A percentile compares a stretch with the other conserved stretches of the same genome.
These are phyloP conservation scores for Acanthopagrus latus DNA, from an alignment of 2,797 vertebrate species.

Conservation along the genomic window DNA sequence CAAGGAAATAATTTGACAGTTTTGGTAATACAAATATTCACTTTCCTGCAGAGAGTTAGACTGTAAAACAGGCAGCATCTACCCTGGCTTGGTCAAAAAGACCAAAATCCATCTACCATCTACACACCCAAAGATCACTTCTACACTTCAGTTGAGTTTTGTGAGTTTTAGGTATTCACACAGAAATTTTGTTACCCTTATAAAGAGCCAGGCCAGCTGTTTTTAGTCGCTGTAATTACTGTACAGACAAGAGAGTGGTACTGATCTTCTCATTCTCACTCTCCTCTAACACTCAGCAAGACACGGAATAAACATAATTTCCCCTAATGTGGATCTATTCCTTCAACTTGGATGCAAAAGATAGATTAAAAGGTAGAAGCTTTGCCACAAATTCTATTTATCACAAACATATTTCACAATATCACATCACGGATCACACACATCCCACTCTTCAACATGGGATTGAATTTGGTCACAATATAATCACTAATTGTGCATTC, in stretches of 20 bases:
- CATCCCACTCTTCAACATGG: not conserved
- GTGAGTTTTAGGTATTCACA: not conserved
- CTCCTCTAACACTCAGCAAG: not conserved
- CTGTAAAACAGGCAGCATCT: not conserved
- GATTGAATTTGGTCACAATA: not conserved
- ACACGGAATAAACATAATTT: not conserved
- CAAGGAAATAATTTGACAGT: not conserved
- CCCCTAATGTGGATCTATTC: not conserved
- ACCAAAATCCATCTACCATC: not conserved
- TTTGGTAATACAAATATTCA: not conserved
- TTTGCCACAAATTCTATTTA: not conserved
- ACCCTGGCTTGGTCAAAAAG: not conserved
- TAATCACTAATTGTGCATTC: not conserved
- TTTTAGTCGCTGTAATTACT: not conserved
- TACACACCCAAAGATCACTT: not conserved
- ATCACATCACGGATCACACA: too few species aligned
- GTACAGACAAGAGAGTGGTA: not conserved
- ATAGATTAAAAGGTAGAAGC: not conserved
- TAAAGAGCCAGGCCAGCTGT: not conserved
- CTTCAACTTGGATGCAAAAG: not conserved
- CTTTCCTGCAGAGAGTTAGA: not conserved
- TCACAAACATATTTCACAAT: too few species aligned
- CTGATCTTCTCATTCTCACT: too few species aligned
- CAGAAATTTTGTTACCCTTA: not conserved
- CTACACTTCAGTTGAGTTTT: not conserved